phyloP scores from a whole-genome alignment of 2,113 vertebrate genomes.

The Eulemur macaco region DNA sequence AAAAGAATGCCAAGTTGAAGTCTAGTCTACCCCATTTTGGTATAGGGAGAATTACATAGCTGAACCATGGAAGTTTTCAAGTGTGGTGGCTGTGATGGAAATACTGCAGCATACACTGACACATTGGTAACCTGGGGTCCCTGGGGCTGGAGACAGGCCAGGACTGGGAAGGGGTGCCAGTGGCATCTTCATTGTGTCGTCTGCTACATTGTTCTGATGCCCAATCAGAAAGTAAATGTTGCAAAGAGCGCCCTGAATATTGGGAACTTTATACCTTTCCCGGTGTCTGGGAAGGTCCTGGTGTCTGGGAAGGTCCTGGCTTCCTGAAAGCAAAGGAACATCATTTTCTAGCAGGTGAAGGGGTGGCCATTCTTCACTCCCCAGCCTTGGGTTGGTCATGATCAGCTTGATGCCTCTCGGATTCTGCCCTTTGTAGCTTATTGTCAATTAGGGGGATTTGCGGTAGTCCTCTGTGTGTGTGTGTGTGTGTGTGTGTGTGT shows the following conservation, averaged over 20 bases:
- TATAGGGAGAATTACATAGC: no score
- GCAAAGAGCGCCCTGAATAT: neutral
- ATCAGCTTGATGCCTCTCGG: neutral
- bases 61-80: neutral
- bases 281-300: neutral
- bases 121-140: neutral
- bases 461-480: neutral
- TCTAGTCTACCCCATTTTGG: neutral
- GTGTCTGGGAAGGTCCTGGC: neutral
- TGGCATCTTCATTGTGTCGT: neutral
- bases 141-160: neutral
- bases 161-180: neutral
- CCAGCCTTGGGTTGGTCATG: neutral
- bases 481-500: neutral
- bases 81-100: neutral
- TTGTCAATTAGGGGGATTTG: neutral
- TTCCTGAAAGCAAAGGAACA: neutral
- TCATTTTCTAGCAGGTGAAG: neutral
- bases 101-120: fast-evolving
- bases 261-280: neutral
- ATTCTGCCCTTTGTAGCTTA: neutral
- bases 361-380: neutral
- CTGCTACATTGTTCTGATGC: neutral
- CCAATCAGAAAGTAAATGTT: neutral
- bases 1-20: neutral